Conservation (phyloP, 2,113 vertebrate species). For the Theristicus caerulescens region DNA sequence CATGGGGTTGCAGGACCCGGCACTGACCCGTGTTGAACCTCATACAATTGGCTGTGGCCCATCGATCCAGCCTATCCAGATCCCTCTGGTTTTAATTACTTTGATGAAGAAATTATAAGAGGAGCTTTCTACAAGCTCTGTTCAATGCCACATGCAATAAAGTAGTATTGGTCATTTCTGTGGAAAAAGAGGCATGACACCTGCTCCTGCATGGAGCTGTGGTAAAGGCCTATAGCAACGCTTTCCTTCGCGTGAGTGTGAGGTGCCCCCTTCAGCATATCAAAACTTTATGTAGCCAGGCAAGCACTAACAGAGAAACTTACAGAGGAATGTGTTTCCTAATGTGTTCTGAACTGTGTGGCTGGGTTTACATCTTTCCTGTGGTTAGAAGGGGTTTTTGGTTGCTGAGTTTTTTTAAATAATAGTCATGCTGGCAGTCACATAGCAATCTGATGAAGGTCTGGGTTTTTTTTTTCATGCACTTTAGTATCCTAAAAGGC, state of each 20-base stretch:
- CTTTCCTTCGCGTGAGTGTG: rapidly evolving
- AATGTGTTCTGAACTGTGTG: no score
- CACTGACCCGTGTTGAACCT: neutral
- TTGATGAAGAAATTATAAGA: neutral
- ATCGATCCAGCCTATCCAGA: neutral
- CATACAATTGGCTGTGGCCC: neutral
- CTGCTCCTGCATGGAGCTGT: neutral
- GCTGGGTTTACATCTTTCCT: neutral
- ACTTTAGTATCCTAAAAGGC: neutral
- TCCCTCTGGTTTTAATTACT: neutral
- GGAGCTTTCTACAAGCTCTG: neutral
- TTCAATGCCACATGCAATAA: no score
- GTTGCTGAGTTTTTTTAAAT: neutral
- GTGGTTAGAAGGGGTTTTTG: neutral
- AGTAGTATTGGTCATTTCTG: neutral
- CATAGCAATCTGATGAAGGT: neutral
- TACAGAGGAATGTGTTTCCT: neutral
- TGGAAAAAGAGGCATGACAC: neutral
- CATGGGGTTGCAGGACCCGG: neutral
- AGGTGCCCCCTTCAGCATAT: neutral
- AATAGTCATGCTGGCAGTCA: neutral
- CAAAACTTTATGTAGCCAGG: neutral
- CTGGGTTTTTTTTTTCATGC: neutral
- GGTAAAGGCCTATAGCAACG: neutral
- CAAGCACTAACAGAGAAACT: neutral